Conservation (phyloP, 1,140 invertebrate genomes). For the Phymorhynchus buccinoides region DNA sequence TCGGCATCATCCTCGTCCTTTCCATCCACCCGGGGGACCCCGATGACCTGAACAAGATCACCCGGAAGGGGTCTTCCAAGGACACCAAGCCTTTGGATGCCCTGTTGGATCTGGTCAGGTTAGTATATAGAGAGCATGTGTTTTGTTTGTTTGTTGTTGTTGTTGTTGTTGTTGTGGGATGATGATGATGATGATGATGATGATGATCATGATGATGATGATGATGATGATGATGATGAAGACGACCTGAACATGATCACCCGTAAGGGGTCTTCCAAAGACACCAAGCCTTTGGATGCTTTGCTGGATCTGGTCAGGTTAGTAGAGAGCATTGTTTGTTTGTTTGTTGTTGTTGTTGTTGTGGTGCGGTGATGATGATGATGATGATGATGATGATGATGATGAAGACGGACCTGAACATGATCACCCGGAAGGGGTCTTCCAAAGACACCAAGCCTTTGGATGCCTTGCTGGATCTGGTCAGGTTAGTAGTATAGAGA, state of each 20-base stretch:
- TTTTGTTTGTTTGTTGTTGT: background rate
- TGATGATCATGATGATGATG: too few species aligned
- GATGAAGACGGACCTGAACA: too few species aligned
- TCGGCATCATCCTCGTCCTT: conserved; percentile 66
- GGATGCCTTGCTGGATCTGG: conserved; percentile 91
- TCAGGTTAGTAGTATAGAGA: conserved; percentile 82
- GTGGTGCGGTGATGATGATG: too few species aligned
- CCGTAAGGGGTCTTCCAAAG: too few species aligned
- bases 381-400: too few species aligned
- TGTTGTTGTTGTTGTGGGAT: background rate
- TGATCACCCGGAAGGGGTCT: conserved; percentile 46
- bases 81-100: conserved; percentile 79
- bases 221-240: too few species aligned
- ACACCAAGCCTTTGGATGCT: too few species aligned
- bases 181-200: too few species aligned
- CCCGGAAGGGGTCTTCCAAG: conserved; percentile 46
- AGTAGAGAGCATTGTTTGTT: too few species aligned
- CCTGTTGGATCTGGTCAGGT: conserved; percentile 92
- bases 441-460: conserved; percentile 53
- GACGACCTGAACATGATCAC: too few species aligned
- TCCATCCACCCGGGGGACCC: conserved; percentile 65
- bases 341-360: too few species aligned
- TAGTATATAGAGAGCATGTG: conserved; percentile 47
- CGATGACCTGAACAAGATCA: conserved; percentile 43
- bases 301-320: too few species aligned